These are phyloP conservation scores for Oxyteleia sp. DNA, from an alignment of 2,888 invertebrate species.

Conservation along the genomic window DNA sequence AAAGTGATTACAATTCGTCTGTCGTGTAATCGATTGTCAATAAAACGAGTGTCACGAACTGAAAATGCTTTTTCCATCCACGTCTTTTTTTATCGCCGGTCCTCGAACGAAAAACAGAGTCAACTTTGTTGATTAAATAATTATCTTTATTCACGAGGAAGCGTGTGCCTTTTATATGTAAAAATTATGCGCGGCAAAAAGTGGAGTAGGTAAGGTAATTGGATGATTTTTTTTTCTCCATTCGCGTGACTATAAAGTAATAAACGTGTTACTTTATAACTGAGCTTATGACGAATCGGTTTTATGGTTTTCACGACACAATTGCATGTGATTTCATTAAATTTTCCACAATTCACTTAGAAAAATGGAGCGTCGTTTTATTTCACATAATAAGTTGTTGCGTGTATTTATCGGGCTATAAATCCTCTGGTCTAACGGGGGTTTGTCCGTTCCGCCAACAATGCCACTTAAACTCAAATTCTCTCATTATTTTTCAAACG, in stretches of 20 bases:
- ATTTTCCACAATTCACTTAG: constrained; percentile 44
- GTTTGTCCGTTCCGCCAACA: constrained; percentile 34
- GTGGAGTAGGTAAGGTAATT: constrained; percentile 31
- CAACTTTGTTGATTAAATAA: constrained; percentile 53
- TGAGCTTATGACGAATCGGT: constrained; percentile 41
- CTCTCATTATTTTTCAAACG: constrained; percentile 36
- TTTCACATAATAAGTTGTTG: constrained; percentile 45
- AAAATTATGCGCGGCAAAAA: constrained; percentile 30
- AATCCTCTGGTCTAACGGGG: constrained; percentile 29
- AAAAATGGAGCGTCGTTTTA: constrained; percentile 49
- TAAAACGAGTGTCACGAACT: constrained; percentile 35
- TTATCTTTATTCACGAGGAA: constrained; percentile 30
- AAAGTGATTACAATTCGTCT: constrained; percentile 33
- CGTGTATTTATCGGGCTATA: constrained; percentile 50
- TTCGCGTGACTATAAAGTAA: constrained; percentile 43
- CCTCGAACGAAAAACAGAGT: constrained; percentile 8
- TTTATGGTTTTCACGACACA: constrained; percentile 46
- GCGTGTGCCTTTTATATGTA: constrained; percentile 11
- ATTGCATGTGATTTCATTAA: constrained; percentile 63
- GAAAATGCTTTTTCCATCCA: constrained; percentile 3
- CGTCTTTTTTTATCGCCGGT: constrained; percentile 21
- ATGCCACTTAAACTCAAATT: constrained; percentile 39
- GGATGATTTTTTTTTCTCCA: constrained; percentile 23
- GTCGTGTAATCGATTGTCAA: constrained; percentile 48
- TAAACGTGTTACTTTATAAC: constrained; percentile 54